phyloP scores from a whole-genome alignment of 1,140 invertebrate species.

The honey bee (Apis mellifera) region Amel_HAv3.1 CM009935.2:9431001-9431500 shows the following conservation, averaged over 20 bases:
- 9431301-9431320: background rate
- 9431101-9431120: conserved; percentile 9
- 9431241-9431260: background rate
- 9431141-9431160: background rate
- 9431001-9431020: conserved; percentile 53
- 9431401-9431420: background rate
- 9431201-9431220: background rate
- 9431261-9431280: background rate
- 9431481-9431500: conserved; percentile 13
- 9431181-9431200: background rate
- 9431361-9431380: background rate
- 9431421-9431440: background rate
- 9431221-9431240: background rate
- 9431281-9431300: background rate
- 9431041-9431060: background rate
- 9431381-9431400: background rate
- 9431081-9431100: conserved; percentile 19
- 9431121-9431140: background rate
- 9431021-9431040: background rate
- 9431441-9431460: background rate
- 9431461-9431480: background rate
- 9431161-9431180: background rate
- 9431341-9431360: background rate
- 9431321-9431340: background rate
- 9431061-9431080: conserved; percentile 10